These are phyloP conservation scores for Calosoma granatense DNA, from an alignment of 1,140 invertebrate species.

Conservation along the genomic window DNA sequence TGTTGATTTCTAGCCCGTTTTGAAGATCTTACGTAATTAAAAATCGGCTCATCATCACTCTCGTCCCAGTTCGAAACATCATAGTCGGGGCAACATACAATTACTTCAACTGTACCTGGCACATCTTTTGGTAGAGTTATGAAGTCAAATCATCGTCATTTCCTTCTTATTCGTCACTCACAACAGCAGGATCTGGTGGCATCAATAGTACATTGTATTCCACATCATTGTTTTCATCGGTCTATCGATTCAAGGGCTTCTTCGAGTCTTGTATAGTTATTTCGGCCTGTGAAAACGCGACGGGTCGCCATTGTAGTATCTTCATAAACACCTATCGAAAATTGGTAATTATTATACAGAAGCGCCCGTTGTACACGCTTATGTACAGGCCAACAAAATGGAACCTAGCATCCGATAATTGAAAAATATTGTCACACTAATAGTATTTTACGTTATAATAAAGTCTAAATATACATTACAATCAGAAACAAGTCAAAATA, in stretches of 20 bases:
- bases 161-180: conserved; percentile 24
- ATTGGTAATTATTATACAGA: too few relatives aligned
- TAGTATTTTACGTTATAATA: too few relatives aligned
- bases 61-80: conserved; percentile 19
- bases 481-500: too few relatives aligned
- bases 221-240: conserved; percentile 21
- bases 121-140: conserved; percentile 18
- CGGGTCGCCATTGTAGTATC: neutral
- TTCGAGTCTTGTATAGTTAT: conserved; percentile 7
- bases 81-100: conserved; percentile 16
- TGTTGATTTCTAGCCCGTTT: conserved; percentile 14
- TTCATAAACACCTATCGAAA: too few relatives aligned
- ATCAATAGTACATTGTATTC: conserved; percentile 23
- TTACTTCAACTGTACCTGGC: conserved; percentile 21
- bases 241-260: neutral
- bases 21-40: conserved; percentile 20
- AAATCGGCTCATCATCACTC: conserved; percentile 25
- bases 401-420: too few relatives aligned
- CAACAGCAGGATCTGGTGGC: conserved; percentile 21
- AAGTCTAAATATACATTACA: too few relatives aligned
- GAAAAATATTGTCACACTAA: too few relatives aligned
- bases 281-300: neutral
- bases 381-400: too few relatives aligned
- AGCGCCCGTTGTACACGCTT: too few relatives aligned
- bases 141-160: conserved; percentile 21